Evolutionary conservation across 2,797 vertebrate genomes (phyloP).

Genomic region (Darevskia nairensis): DNA sequence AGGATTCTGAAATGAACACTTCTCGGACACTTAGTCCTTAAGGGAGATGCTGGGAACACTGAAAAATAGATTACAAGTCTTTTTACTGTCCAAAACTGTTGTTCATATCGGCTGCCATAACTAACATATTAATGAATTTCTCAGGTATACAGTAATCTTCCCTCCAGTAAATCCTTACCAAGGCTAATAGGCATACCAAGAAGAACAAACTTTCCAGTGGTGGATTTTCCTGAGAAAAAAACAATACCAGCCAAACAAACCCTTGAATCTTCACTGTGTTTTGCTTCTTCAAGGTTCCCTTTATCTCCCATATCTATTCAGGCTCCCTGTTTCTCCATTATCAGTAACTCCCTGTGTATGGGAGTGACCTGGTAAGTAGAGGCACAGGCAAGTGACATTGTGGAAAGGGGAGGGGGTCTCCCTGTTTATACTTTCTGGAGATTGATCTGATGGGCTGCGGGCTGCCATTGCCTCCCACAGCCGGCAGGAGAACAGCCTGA

Average conservation of each 20-base stretch:
- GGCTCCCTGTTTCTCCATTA: slow-evolving; percentile 64
- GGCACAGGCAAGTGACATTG: slow-evolving; percentile 55
- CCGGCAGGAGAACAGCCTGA: slow-evolving; percentile 69
- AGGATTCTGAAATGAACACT: slow-evolving; percentile 44
- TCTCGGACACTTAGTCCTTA: slow-evolving; percentile 35
- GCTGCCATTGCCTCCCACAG: slow-evolving; percentile 62
- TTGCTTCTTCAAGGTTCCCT: slow-evolving; percentile 53
- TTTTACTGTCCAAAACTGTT: slow-evolving; percentile 36
- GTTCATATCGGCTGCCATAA: slow-evolving; percentile 44
- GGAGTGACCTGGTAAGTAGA: slow-evolving; percentile 62
- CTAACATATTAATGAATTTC: slow-evolving; percentile 63
- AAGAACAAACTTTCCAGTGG: slow-evolving; percentile 56
- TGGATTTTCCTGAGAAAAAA: slow-evolving; percentile 58
- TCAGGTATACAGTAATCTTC: slow-evolving; percentile 51
- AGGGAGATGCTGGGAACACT: slow-evolving; percentile 39
- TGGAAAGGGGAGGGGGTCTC: slow-evolving; percentile 55
- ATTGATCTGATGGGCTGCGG: slow-evolving; percentile 62
- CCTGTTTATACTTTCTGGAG: slow-evolving; percentile 72
- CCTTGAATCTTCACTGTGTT: slow-evolving; percentile 66
- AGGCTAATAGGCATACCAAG: slow-evolving; percentile 57
- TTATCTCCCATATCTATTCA: slow-evolving; percentile 40
- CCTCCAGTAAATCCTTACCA: slow-evolving; percentile 49
- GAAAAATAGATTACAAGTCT: slow-evolving; percentile 47
- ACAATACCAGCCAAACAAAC: slow-evolving; percentile 19
- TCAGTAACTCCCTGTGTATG: slow-evolving; percentile 64